Base-by-base conservation (phyloP, 2,797 vertebrate species). In the Micrastur ruficollis region DNA sequence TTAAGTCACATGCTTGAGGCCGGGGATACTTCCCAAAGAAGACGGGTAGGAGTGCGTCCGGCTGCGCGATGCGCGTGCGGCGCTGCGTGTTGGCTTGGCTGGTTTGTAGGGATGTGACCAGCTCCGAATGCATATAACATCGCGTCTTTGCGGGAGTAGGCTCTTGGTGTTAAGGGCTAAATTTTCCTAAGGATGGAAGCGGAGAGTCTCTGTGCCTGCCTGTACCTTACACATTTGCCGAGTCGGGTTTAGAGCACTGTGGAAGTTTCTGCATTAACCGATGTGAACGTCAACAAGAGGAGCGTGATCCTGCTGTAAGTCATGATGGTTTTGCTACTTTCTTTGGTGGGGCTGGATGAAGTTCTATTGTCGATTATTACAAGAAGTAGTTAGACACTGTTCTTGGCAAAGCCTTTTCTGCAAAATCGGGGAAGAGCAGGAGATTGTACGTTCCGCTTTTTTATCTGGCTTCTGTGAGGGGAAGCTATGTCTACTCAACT, bases 131-230 rank as follows among this genome's bases (percentile, higher is more conserved):
- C 17, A 1, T 9, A 70, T 11, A 73, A 8, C 8, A 1, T 3
- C 19, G 4, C 3, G 1, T 61, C 50, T 59, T 36, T 56, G 80
- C 0, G 4, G 79, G 87, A 89, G 49, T 7, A n/a, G 56, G 42
- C 78, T 79, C 29, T 87, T 86, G 95, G 81, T 92, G 89, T 72
- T 68, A 63, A 90, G 92, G 68, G 94, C 85, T 91, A 36, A 52
- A 42, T 86, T 47, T n/a, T 95, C 95, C 78, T 29, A 29, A 66
- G 70, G 91, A 59, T 90, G 81, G 88, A 89, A 85, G 67, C 4
- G 8, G 81, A 66, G 72, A 32, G 26, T 49, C 81, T 81, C 93
- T 44, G n/a, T 87, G 52, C 38, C 58, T 86, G 74, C 42, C 74
- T 61, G 13, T 67, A 10, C 26, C 50, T 86, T 11, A 3, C 13